Base-by-base conservation (phyloP, 2,888 invertebrate genomes). In the Germaria angustata region DNA sequence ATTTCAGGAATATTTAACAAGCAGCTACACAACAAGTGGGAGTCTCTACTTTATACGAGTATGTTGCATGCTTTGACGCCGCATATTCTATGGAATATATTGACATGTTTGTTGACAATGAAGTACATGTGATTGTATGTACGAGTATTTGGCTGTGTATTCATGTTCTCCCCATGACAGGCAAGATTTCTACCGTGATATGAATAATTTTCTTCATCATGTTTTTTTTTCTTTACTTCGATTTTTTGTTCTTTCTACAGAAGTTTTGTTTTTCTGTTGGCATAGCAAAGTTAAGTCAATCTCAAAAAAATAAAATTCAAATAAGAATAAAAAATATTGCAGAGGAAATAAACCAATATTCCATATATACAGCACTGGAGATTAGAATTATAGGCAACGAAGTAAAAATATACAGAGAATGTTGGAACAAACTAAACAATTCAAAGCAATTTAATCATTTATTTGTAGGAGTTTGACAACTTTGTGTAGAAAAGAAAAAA, bases 111-210 rank as follows among this genome's bases (percentile, higher is more conserved):
- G 7, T 24, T n/a, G 3, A 36, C 36, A 36, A 46, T 22, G 11
- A 11, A 22, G 9, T 22, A 9, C 15, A 28, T 57, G 17, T 53
- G 28, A 28, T 53, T 63, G 32, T 9, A 15, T 24, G 20, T n/a
- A n/a, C n/a, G n/a, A n/a, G n/a, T 11, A 0, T 22, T 4, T 20
- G 1, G 34, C 2, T 39, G 28, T 28, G 17, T 11, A 17, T 17
- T 63, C 66, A 51, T 57, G 49, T 57, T 66, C 17, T 72, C 17
- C 22, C 7, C 51, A 55, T 28, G n/a, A 65, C 34, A 51, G 71
- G 44, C n/a, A 59, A 76, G 71, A 81, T 80, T 68, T 79, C 32
- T 73, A 32, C 15, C 68, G 68, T 80, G 80, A 80, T 81, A 76
- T 76, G 51, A 81, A 76, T 76, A 75, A 55, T 46, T 59, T 53